Conservation (phyloP, 2,113 vertebrate species). For the Xiphophorus hellerii region DNA sequence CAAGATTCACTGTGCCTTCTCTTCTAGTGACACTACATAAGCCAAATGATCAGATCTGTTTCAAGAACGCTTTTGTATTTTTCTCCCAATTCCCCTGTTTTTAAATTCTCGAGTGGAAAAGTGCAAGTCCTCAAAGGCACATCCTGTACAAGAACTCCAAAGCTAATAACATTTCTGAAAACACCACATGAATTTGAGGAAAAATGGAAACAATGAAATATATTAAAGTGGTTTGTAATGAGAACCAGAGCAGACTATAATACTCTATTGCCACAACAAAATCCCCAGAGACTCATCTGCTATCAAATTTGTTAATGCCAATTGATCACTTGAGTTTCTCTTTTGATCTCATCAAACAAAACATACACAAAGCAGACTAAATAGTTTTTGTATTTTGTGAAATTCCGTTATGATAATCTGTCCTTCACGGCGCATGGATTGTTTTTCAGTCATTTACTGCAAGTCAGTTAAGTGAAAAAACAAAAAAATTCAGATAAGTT, state of each 20-base stretch:
- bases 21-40: not conserved
- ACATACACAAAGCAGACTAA: not conserved
- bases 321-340: too few species aligned
- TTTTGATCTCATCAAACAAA: not conserved
- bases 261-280: not conserved
- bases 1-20: not conserved
- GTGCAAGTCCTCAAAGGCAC: too few species aligned
- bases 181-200: not conserved
- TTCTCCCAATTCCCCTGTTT: too few species aligned
- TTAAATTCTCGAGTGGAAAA: too few species aligned
- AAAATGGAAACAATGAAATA: not conserved
- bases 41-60: not conserved
- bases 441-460: too few species aligned
- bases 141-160: not conserved
- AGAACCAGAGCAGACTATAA: not conserved
- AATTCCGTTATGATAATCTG: not conserved
- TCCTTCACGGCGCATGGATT: not conserved
- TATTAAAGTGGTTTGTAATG: not conserved
- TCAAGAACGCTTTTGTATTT: not conserved
- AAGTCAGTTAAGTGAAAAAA: not conserved
- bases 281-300: not conserved
- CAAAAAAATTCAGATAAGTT: not conserved
- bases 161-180: not conserved
- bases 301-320: too few species aligned
- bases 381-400: not conserved